Conservation (phyloP, 1,140 invertebrate genomes). For the Belonocnema kinseyi region DNA sequence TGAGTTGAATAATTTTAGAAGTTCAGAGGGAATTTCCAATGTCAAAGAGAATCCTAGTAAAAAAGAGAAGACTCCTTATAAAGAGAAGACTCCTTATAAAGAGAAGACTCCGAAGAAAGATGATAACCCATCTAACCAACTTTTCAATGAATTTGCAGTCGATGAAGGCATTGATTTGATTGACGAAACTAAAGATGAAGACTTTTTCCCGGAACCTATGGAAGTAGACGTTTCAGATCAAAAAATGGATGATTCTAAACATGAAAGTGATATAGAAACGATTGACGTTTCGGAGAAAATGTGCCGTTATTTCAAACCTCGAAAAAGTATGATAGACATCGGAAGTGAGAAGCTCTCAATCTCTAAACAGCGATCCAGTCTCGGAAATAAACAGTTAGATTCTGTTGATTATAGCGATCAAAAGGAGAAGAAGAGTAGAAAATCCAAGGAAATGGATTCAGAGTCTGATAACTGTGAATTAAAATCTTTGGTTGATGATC, state of each 20-base stretch:
- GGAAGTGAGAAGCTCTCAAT: slow-evolving; percentile 10
- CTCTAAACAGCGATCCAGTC: background rate
- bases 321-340: slow-evolving; percentile 5
- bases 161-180: background rate
- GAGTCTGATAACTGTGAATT: background rate
- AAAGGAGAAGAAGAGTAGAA: background rate
- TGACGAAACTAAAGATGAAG: background rate
- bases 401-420: background rate
- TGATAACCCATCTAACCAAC: background rate
- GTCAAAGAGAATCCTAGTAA: too few species aligned
- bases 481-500: background rate
- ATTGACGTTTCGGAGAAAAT: slow-evolving; percentile 1
- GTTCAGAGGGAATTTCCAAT: too few species aligned
- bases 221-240: background rate
- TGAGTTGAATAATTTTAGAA: too few species aligned
- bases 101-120: background rate
- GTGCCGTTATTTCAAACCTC: background rate
- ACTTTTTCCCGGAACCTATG: background rate
- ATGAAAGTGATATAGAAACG: background rate
- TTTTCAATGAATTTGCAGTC: background rate
- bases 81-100: background rate
- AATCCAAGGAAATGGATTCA: background rate
- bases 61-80: background rate
- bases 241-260: background rate
- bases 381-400: background rate